Conservation (phyloP, 2,113 vertebrate species). For the Lepidothrix coronata region DNA sequence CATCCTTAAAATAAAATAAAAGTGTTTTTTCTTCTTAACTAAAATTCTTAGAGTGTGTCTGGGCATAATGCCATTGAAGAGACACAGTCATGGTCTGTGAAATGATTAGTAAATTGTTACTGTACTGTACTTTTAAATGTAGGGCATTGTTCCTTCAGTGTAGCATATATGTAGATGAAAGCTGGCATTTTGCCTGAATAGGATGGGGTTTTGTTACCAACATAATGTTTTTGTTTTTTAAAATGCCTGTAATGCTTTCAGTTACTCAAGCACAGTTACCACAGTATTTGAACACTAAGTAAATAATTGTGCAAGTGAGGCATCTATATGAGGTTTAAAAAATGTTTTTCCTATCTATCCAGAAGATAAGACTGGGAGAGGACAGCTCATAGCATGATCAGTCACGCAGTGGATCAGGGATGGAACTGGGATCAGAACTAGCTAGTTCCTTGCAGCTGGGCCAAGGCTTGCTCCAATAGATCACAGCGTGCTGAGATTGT, state of each 20-base stretch:
- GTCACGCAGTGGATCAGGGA: not conserved
- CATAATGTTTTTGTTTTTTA: not conserved
- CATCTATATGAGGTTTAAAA: not conserved
- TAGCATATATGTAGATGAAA: not conserved
- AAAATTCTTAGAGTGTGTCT: not conserved
- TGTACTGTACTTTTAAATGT: not conserved
- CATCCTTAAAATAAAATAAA: not conserved
- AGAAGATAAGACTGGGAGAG: not conserved
- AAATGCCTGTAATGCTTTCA: not conserved
- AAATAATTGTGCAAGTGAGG: not conserved
- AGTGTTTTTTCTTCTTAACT: not conserved
- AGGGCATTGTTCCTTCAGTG: not conserved
- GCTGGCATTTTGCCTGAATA: not conserved
- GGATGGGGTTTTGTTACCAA: not conserved
- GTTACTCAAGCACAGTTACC: not conserved
- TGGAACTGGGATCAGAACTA: not conserved
- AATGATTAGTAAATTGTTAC: not conserved
- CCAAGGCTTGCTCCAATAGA: not conserved
- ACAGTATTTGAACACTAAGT: not conserved
- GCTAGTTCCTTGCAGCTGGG: not conserved
- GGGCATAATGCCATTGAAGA: not conserved
- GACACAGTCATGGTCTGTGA: not conserved
- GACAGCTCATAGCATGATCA: not conserved
- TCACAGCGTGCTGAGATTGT: fast-evolving
- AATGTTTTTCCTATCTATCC: not conserved